A percentile compares a stretch with the other conserved stretches of the same genome.
Conservation (phyloP, 2,113 vertebrate genomes). For the Pseudorhombus dupliciocellatus region DNA sequence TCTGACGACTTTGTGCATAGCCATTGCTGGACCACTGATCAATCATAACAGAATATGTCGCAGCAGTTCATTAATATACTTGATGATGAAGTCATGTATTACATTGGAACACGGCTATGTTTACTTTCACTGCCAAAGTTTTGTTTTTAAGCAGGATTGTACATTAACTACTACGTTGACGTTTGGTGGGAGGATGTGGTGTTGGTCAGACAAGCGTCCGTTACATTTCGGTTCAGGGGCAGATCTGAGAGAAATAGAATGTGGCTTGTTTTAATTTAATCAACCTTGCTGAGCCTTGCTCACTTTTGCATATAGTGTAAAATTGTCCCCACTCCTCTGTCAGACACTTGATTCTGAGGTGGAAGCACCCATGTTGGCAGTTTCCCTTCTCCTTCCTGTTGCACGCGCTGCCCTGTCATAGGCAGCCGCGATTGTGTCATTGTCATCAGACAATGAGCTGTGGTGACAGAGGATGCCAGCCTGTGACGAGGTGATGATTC, state of each 20-base stretch:
- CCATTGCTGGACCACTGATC: not conserved
- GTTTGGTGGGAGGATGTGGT: no score
- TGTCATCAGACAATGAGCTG: not conserved
- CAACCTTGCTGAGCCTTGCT: not conserved
- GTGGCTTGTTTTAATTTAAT: not conserved
- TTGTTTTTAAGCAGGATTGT: no score
- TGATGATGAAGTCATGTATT: not conserved
- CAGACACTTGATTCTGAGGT: not conserved
- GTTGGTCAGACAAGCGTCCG: no score
- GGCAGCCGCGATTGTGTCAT: not conserved
- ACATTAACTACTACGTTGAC: no score
- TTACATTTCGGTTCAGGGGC: no score
- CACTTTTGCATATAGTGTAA: not conserved
- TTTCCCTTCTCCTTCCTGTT: not conserved
- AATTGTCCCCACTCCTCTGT: not conserved
- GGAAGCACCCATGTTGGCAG: constrained; percentile 4
- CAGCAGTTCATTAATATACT: not conserved
- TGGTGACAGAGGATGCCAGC: constrained; percentile 1
- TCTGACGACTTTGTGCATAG: not conserved
- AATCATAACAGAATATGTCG: not conserved
- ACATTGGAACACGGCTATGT: not conserved
- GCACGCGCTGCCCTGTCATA: not conserved
- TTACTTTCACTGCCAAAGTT: no score
- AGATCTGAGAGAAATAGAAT: not conserved
- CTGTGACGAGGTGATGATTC: not conserved